phyloP scores from a whole-genome alignment of 1,140 invertebrate species.

The Hypothenemus hampei region DNA sequence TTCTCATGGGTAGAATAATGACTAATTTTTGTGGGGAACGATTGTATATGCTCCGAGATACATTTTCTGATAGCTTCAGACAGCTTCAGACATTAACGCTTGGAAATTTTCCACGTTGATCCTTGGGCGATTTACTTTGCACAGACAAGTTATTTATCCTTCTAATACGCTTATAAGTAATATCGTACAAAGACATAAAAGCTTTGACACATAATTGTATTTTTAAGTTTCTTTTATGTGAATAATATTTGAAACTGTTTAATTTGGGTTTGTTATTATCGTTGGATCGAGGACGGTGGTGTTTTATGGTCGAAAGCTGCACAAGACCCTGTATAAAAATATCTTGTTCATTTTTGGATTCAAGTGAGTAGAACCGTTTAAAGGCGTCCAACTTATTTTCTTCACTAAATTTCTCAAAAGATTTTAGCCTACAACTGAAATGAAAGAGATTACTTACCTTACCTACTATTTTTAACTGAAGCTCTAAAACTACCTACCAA shows the following conservation, averaged over 20 bases:
- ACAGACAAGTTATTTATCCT: neutral
- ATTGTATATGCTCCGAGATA: constrained; percentile 2
- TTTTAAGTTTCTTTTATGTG: neutral
- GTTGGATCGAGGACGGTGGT: neutral
- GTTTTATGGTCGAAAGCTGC: neutral
- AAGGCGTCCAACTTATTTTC: neutral
- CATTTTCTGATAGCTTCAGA: neutral
- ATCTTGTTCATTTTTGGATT: constrained; percentile 8
- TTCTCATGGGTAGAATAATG: constrained; percentile 1
- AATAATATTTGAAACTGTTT: constrained; percentile 1
- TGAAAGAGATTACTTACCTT: neutral
- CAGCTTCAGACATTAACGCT: no score
- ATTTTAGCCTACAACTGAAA: constrained; percentile 6
- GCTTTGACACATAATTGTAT: neutral
- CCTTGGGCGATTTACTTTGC: no score
- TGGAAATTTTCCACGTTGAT: no score
- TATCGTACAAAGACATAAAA: neutral
- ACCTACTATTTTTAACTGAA: neutral
- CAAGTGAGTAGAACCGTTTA: constrained; percentile 2
- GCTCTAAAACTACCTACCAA: neutral
- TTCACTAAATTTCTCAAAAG: neutral
- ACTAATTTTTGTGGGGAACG: constrained; percentile 2
- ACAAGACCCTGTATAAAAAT: constrained; percentile 3
- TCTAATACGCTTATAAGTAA: constrained; percentile 4
- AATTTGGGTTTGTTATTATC: neutral